A percentile compares a stretch with the other conserved stretches of the same genome.
phyloP scores from a whole-genome alignment of 92 coral and sea anemone species.

The Blastomussa wellsi region DNA sequence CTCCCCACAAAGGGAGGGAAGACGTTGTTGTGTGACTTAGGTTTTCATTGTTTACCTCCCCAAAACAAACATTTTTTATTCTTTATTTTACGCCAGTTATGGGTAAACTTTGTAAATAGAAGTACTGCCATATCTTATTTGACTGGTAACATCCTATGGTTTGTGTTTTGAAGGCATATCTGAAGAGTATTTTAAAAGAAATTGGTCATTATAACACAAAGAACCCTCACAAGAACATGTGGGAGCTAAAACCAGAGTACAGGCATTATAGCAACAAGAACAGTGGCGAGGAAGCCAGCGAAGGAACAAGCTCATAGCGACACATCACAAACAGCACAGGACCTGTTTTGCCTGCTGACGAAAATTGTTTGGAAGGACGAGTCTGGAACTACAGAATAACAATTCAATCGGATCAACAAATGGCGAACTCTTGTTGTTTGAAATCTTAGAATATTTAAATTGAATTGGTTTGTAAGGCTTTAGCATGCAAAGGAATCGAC shows the following conservation, averaged over 20 bases:
- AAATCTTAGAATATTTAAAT: not conserved
- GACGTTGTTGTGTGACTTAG: too few species aligned
- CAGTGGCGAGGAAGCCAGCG: conserved; percentile 38
- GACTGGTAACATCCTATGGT: not conserved
- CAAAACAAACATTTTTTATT: too few species aligned
- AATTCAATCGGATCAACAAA: not conserved
- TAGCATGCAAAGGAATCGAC: too few species aligned
- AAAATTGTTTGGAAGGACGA: not conserved
- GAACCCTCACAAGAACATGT: conserved; percentile 99
- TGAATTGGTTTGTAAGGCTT: not conserved
- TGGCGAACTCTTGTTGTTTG: not conserved
- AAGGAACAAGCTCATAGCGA: conserved; percentile 12
- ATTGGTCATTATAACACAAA: conserved; percentile 94
- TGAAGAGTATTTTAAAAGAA: conserved; percentile 86
- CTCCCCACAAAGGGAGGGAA: too few species aligned
- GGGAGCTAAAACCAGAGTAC: conserved; percentile 97
- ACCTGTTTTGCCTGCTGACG: not conserved
- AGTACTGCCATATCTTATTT: not conserved
- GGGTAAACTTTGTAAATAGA: too few species aligned
- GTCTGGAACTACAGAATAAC: not conserved
- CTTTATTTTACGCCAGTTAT: too few species aligned
- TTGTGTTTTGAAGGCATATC: conserved; percentile 69
- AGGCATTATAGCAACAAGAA: conserved; percentile 82
- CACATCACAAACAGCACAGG: not conserved
- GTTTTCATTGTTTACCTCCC: too few species aligned